Evolutionary conservation across 2,113 vertebrate species (phyloP).

Genomic region (Lycaon pictus): DNA sequence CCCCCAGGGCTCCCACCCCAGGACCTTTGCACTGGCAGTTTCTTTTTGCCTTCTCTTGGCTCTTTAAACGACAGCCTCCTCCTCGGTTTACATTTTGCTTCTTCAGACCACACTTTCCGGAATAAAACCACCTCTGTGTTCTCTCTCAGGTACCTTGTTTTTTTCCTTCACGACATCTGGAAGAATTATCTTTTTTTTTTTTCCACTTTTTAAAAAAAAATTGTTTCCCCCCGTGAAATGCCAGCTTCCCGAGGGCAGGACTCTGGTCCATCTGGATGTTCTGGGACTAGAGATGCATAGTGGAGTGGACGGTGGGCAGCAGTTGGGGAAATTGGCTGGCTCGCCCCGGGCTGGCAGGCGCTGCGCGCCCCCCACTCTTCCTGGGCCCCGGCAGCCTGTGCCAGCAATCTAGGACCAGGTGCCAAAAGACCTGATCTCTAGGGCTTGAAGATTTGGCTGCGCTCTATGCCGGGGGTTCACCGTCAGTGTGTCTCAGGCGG

Average conservation of each 20-base stretch:
- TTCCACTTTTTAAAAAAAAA: neutral
- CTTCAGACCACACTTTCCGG: slow-evolving; percentile 17
- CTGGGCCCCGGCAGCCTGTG: neutral
- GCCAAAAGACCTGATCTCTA: neutral
- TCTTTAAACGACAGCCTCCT: slow-evolving; percentile 8
- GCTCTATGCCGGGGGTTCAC: neutral
- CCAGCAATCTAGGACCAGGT: neutral
- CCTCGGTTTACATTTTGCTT: slow-evolving; percentile 22
- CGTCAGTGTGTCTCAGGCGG: neutral
- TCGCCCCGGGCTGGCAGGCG: neutral
- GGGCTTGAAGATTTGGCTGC: neutral
- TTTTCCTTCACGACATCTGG: neutral
- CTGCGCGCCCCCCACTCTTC: neutral
- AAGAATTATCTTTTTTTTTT: neutral
- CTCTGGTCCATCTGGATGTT: neutral
- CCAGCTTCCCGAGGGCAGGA: neutral
- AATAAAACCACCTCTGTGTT: neutral
- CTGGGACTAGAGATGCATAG: neutral
- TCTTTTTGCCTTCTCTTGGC: neutral
- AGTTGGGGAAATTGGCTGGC: neutral
- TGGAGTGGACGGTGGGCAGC: neutral
- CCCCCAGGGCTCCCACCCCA: neutral
- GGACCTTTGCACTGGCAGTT: neutral
- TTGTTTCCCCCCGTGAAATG: neutral
- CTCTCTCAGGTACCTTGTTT: slow-evolving; percentile 4